Percentiles rank a stretch among this genome's conserved stretches.
phyloP scores from a whole-genome alignment of 2,113 vertebrate genomes.

The Lipophrys pholis region DNA sequence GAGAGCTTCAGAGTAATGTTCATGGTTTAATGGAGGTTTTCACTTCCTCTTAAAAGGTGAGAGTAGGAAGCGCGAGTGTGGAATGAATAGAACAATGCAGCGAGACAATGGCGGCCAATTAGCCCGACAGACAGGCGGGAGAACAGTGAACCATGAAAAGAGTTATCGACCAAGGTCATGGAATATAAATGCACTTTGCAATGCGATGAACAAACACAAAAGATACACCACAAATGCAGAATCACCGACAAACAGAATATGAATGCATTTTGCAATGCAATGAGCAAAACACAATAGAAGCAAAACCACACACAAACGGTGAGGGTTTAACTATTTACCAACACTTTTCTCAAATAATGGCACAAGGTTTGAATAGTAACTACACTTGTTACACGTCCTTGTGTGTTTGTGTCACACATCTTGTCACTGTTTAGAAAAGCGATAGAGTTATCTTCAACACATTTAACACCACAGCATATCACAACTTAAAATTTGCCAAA shows the following conservation, averaged over 20 bases:
- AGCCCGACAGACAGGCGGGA: constrained; percentile 35
- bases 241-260: background rate
- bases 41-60: constrained; percentile 46
- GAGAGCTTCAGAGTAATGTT: constrained; percentile 16
- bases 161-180: constrained; percentile 38
- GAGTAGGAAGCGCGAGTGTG: constrained; percentile 9
- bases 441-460: too few species aligned
- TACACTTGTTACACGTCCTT: too few species aligned
- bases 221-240: background rate
- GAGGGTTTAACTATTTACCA: background rate
- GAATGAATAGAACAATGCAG: constrained; percentile 43
- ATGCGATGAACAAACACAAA: constrained; percentile 25
- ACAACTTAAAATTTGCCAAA: too few species aligned
- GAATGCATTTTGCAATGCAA: background rate
- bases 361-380: too few species aligned
- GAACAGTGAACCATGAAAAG: constrained; percentile 47
- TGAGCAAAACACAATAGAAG: background rate
- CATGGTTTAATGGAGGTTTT: constrained; percentile 11
- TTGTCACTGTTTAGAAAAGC: too few species aligned
- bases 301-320: background rate
- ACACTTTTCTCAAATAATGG: background rate
- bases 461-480: too few species aligned
- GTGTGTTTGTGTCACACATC: too few species aligned
- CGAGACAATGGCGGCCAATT: constrained; percentile 47
- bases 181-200: constrained; percentile 26